phyloP scores from a whole-genome alignment of 1,140 invertebrate species.

The Cydia strobilella region DNA sequence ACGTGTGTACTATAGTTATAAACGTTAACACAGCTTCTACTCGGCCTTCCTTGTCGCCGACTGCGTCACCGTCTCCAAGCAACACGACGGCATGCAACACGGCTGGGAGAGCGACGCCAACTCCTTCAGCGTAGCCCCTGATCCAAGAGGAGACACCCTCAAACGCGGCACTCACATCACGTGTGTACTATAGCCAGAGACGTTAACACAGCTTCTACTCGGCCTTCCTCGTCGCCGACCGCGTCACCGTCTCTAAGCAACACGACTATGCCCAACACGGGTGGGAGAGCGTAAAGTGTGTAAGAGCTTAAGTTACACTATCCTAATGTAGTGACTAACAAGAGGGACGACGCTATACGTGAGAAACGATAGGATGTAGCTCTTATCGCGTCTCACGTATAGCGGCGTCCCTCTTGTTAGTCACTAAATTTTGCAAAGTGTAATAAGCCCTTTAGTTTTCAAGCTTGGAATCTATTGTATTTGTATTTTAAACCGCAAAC shows the following conservation, averaged over 20 bases:
- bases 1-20: constrained; percentile 52
- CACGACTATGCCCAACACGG: constrained; percentile 98
- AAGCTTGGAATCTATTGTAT: too few species aligned
- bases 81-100: constrained; percentile 97
- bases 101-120: constrained; percentile 98
- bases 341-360: too few species aligned
- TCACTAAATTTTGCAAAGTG: too few species aligned
- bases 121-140: constrained; percentile 93
- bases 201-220: constrained; percentile 94
- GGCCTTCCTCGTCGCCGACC: constrained; percentile 96
- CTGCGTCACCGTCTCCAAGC: constrained; percentile 94
- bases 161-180: constrained; percentile 92
- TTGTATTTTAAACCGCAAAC: too few species aligned
- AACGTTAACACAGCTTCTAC: constrained; percentile 89
- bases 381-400: too few species aligned
- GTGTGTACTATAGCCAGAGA: constrained; percentile 38
- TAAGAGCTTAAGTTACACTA: too few species aligned
- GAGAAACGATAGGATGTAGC: too few species aligned
- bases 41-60: constrained; percentile 98
- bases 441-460: too few species aligned
- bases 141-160: constrained; percentile 96
- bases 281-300: constrained; percentile 94
- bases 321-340: too few species aligned
- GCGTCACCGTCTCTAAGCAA: constrained; percentile 95
- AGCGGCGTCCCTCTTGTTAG: too few species aligned